Evolutionary conservation across 64 coral and sea anemone genomes (phyloP), one percentile per base, ranked within the genome.

Genomic region (Porites lutea): DNA sequence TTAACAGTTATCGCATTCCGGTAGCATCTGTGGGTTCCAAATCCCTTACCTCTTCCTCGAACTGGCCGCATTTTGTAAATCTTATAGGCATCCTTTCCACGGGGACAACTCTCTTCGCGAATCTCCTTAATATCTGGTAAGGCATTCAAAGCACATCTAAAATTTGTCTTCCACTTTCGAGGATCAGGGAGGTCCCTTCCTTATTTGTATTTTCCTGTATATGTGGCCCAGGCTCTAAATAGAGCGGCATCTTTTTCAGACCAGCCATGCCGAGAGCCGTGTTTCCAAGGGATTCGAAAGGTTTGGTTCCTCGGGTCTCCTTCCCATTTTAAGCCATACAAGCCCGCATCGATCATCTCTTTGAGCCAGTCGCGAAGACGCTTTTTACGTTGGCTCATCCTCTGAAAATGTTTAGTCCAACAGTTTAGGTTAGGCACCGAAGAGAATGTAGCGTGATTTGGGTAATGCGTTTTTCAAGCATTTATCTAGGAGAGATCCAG

Each of bases 151-250:
- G 97, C 97, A 67, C 97, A 99, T 1, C 97, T 95, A 73, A 99
- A 99, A 48, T 99, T 99, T 21, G 97, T 96, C 72, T 99, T 99
- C 97, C 97, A 99, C 48, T 89, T 93, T 91, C 89, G 89, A 59
- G 94, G 94, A 58, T 95, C 90, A 7, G 94, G 89, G 16, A 14
- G 27, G 59, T 87, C 85, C 47, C 75, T 65, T 55, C 91, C 67
- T 68, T 83, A 60, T 11, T 93, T 85, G 44, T 93, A 93, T 69
- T 91, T 91, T 1, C 89, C 89, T 0, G 89, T 91, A 78, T 91
- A 82, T 9, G 66, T 63, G 7, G 89, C 89, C 89, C 89, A 91
- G 8, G 89, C 89, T 82, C 51, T 66, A 21, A 91, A 91, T 18
- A 91, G 77, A 15, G 77, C 79, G 15, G 89, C 89, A 20, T 46